These are phyloP conservation scores for Bagarius yarrelli DNA, from an alignment of 2,113 vertebrate species.

Conservation along the genomic window DNA sequence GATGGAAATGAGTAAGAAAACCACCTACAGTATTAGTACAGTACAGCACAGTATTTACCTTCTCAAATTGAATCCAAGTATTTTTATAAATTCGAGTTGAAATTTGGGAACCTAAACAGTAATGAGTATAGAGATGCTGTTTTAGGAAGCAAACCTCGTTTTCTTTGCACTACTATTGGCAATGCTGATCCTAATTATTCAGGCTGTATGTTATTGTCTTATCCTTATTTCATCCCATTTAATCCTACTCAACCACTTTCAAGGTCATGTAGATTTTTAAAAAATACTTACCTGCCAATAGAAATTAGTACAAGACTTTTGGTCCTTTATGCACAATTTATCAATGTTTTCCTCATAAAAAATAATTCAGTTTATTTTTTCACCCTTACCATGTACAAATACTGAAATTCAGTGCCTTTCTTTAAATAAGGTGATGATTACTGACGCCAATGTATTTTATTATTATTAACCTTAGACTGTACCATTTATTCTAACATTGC, in stretches of 20 bases:
- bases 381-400: slow-evolving; percentile 77
- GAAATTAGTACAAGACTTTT: slow-evolving; percentile 19
- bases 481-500: slow-evolving; percentile 75
- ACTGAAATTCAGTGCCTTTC: slow-evolving; percentile 67
- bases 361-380: slow-evolving; percentile 75
- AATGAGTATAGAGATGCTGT: slow-evolving; percentile 9
- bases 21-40: slow-evolving; percentile 21
- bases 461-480: slow-evolving; percentile 71
- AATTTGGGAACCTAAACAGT: background rate
- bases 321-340: slow-evolving; percentile 51
- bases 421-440: slow-evolving; percentile 68
- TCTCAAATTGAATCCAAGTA: background rate
- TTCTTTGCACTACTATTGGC: background rate
- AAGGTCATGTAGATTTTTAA: background rate
- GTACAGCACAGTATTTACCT: slow-evolving; percentile 7
- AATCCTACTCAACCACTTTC: background rate
- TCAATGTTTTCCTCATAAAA: slow-evolving; percentile 60
- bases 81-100: background rate
- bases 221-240: slow-evolving; percentile 3
- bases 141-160: background rate
- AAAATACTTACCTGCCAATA: slow-evolving; percentile 45
- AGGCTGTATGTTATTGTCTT: background rate
- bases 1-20: slow-evolving; percentile 69
- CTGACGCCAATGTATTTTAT: slow-evolving; percentile 67
- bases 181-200: slow-evolving; percentile 2